Evolutionary conservation across 1,140 invertebrate genomes (phyloP).

Genomic region (Rhopalosiphum maidis): DNA sequence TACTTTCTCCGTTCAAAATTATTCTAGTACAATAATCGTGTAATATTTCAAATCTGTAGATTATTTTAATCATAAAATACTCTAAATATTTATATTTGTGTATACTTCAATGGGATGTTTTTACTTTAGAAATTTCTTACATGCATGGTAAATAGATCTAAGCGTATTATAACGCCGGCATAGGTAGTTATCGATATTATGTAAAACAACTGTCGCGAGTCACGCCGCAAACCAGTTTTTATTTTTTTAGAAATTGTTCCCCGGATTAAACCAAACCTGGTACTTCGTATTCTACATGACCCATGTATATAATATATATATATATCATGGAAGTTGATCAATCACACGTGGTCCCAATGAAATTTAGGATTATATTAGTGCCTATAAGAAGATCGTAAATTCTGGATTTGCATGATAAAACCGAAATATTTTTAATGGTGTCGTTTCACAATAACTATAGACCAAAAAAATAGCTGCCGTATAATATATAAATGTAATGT

Average conservation of each 20-base stretch:
- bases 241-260: conserved; percentile 26
- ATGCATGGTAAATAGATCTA: background rate
- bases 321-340: background rate
- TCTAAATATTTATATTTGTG: background rate
- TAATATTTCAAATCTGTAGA: background rate
- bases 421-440: background rate
- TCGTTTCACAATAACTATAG: background rate
- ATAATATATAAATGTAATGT: no score
- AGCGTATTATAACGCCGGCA: background rate
- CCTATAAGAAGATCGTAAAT: conserved; percentile 17
- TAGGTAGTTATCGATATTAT: conserved; percentile 26
- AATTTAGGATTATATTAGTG: conserved; percentile 13
- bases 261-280: background rate
- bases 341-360: background rate
- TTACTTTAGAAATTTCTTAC: conserved; percentile 27
- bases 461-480: background rate
- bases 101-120: background rate
- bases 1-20: background rate
- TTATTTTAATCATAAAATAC: background rate
- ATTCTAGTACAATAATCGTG: background rate
- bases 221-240: conserved; percentile 3
- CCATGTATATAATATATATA: background rate
- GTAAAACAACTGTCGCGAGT: conserved; percentile 41
- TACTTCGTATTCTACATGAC: background rate
- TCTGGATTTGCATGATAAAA: background rate